These are phyloP conservation scores for Melanocharis versteri DNA, from an alignment of 2,113 vertebrate genomes.

Conservation along the genomic window DNA sequence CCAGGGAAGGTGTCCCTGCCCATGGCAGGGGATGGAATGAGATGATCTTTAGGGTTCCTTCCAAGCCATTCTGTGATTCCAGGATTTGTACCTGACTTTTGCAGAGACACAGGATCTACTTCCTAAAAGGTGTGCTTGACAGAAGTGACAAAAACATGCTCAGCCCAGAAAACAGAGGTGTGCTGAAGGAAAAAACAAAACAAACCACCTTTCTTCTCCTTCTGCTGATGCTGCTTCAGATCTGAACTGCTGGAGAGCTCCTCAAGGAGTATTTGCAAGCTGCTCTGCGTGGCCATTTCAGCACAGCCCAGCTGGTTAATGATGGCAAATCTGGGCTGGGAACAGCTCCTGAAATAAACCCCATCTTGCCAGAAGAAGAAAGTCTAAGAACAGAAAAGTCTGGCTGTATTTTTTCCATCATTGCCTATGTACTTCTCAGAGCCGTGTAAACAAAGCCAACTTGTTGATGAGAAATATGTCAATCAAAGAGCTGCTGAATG, in stretches of 20 bases:
- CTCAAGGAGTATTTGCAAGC: not conserved
- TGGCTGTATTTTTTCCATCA: slow-evolving; percentile 11
- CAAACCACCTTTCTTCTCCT: not conserved
- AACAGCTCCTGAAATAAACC: slow-evolving; percentile 9
- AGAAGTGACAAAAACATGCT: not conserved
- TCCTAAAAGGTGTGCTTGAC: not conserved
- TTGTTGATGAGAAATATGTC: slow-evolving; percentile 70
- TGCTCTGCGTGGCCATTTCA: not conserved
- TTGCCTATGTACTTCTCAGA: slow-evolving; percentile 23
- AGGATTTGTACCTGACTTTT: not conserved
- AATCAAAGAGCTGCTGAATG: slow-evolving; percentile 55
- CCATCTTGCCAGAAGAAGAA: slow-evolving; percentile 14
- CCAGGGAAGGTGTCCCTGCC: not conserved
- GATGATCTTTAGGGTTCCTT: not conserved
- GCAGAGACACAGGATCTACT: not conserved
- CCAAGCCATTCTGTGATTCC: not conserved
- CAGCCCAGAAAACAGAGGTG: not conserved
- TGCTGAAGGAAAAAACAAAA: not conserved
- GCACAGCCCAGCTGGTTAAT: slow-evolving; percentile 22
- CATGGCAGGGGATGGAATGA: not conserved
- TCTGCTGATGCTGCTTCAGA: not conserved
- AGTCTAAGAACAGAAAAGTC: slow-evolving; percentile 36
- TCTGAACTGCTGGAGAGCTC: not conserved
- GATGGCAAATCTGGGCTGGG: not conserved
- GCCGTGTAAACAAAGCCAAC: slow-evolving; percentile 59